Evolutionary conservation across 2,888 invertebrate species (phyloP), one percentile per base, ranked within the genome.

Genomic region (Gymnocheta viridis): DNA sequence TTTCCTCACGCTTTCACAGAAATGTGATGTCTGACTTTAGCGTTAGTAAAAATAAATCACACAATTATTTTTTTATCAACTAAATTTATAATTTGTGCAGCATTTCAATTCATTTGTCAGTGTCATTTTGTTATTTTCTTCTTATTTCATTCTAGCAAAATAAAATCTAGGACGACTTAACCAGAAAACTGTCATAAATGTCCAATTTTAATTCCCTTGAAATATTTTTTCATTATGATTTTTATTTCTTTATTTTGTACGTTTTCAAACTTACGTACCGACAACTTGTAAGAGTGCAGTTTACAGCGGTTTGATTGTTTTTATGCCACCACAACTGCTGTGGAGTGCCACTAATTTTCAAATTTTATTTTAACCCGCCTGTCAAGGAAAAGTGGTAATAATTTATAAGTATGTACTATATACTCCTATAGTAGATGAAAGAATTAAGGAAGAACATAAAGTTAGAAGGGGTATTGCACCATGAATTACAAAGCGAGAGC

Each of bases 141-240:
- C 24, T 66, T 73, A 49, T 27, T 35, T 19, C 6, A 12, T 35
- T 14, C 14, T 27, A 27, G n/a, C 67, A 41, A 51, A n/a, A 29
- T 29, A 58, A 82, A 73, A 73, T 73, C 73, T 78, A 73, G 67
- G 62, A 69, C 67, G 47, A 67, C 67, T 60, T 78, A 47, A 54
- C 60, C 78, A 78, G 78, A 27, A 73, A 73, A 47, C 62, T 78
- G 78, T 82, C 82, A 73, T 47, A 78, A 78, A 78, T 78, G 73
- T 82, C 78, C 78, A 78, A 73, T 82, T 78, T 69, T 78, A 78
- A 78, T 73, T 62, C 82, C 67, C 77, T 82, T 72, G 58, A 10
- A 32, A 22, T 32, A 49, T 49, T 22, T n/a, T 24, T 66, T 44
- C 22, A 19, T 32, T 22, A n/a, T n/a, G n/a, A n/a, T 24, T 58